Evolutionary conservation across 2,797 vertebrate species (phyloP).

Genomic region (Rhinoraja longicauda): DNA sequence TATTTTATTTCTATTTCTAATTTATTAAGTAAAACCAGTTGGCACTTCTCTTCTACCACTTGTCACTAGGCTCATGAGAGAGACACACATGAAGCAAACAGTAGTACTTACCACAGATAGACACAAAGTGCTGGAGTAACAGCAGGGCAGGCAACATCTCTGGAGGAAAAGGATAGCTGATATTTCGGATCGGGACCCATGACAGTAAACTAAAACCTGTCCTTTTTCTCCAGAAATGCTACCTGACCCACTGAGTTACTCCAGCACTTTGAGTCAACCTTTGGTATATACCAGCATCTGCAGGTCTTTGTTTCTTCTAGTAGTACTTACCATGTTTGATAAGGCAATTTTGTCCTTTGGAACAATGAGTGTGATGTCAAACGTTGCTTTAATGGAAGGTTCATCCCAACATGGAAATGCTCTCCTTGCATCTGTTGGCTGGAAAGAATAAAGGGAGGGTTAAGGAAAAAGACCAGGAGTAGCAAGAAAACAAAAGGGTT

Average conservation of each 20-base stretch:
- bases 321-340: constrained; percentile 89
- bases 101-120: too few species aligned
- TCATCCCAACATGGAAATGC: constrained; percentile 99
- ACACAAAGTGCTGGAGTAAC: too few species aligned
- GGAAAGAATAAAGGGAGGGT: constrained; percentile 41
- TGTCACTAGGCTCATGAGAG: not conserved
- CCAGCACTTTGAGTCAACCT: too few species aligned
- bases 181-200: too few species aligned
- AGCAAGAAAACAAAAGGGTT: not conserved
- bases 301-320: not conserved
- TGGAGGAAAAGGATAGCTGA: too few species aligned
- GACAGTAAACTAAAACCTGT: too few species aligned
- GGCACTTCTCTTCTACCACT: not conserved
- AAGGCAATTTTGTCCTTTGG: constrained; percentile 95
- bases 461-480: not conserved
- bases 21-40: not conserved
- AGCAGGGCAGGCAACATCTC: too few species aligned
- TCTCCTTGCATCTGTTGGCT: constrained; percentile 95
- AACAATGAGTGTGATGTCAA: constrained; percentile 90
- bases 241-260: too few species aligned
- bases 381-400: constrained; percentile 95
- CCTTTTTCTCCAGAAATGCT: too few species aligned
- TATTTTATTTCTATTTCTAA: not conserved
- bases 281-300: too few species aligned
- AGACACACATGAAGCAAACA: not conserved